These are phyloP conservation scores for Porites divaricata DNA, from an alignment of 92 coral and sea anemone genomes.

Conservation along the genomic window DNA sequence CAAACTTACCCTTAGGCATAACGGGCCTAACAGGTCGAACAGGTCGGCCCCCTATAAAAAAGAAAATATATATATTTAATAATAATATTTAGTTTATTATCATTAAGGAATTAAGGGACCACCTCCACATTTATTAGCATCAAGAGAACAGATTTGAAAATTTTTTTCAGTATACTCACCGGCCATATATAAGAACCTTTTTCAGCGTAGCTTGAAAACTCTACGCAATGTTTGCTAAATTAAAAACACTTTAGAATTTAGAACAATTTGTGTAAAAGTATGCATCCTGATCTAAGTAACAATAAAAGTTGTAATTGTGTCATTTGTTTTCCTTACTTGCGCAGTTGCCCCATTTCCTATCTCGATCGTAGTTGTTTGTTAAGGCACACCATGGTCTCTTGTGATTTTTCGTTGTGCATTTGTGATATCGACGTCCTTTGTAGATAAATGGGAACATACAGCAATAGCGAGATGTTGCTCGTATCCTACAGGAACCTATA, in stretches of 20 bases:
- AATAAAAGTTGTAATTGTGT: neutral
- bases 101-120: neutral
- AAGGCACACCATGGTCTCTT: constrained; percentile 45
- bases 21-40: constrained; percentile 37
- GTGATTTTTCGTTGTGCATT: constrained; percentile 15
- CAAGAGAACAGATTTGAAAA: neutral
- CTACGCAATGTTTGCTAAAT: neutral
- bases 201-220: too few relatives aligned
- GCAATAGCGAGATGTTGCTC: constrained; percentile 31
- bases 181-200: too few relatives aligned
- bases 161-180: too few relatives aligned
- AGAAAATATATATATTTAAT: neutral
- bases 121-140: neutral
- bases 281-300: neutral
- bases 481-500: constrained; percentile 37
- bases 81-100: too few relatives aligned
- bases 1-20: constrained; percentile 8
- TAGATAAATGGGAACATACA: constrained; percentile 52
- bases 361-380: constrained; percentile 40
- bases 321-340: constrained; percentile 14
- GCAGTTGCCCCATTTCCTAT: constrained; percentile 43
- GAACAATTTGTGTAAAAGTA: too few relatives aligned
- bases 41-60: constrained; percentile 23
- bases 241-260: too few relatives aligned
- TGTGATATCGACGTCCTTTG: constrained; percentile 40